Percentiles rank a stretch among this genome's conserved stretches.
These are phyloP conservation scores for Xenus cinereus DNA, from an alignment of 2,113 vertebrate genomes.

Conservation along the genomic window DNA sequence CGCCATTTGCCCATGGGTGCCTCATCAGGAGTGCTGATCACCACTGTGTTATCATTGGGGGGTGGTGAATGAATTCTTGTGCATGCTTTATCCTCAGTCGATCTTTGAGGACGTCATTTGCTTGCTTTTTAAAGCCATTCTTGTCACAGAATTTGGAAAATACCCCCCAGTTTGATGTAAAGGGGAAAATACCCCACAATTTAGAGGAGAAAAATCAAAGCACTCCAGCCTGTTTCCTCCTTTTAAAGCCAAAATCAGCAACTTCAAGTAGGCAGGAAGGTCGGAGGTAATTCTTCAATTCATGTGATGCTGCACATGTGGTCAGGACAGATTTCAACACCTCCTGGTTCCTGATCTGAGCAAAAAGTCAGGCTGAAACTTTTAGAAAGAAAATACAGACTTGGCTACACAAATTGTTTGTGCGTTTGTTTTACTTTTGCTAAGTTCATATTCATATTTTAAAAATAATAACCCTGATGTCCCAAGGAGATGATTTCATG, in stretches of 20 bases:
- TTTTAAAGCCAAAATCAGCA: neutral
- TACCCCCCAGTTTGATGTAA: neutral
- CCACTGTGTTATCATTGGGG: neutral
- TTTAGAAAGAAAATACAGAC: neutral
- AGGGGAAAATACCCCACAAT: no score
- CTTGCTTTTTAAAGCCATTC: neutral
- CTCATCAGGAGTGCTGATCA: neutral
- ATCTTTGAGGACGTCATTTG: neutral
- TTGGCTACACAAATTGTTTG: neutral
- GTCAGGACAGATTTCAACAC: neutral
- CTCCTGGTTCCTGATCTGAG: neutral
- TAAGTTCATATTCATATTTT: neutral
- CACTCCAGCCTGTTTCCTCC: neutral
- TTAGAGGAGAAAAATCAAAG: neutral
- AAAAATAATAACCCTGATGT: neutral
- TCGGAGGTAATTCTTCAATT: neutral
- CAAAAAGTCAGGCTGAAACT: neutral
- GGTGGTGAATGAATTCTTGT: neutral
- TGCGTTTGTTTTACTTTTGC: neutral
- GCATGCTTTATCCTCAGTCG: neutral
- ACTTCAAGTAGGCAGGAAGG: neutral
- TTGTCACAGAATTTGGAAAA: neutral
- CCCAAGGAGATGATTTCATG: neutral
- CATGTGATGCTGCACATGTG: rapidly evolving
- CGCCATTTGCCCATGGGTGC: neutral